A percentile compares a stretch with the other conserved stretches of the same genome.
Evolutionary conservation across 2,888 invertebrate species (phyloP).

Genomic region (Trisateles emortualis): DNA sequence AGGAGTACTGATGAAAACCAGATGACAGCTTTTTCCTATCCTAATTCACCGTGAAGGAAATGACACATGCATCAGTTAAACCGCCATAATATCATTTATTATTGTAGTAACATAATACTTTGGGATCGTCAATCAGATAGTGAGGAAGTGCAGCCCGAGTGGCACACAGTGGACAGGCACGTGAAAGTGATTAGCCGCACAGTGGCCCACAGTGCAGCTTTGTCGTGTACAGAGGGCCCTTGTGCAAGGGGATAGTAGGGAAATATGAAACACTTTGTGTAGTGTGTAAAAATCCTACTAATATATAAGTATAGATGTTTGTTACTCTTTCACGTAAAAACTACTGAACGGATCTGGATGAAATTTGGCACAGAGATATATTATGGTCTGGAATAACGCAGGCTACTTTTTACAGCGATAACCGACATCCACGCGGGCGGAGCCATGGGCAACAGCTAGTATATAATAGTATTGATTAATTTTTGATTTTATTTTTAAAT

Average conservation of each 20-base stretch:
- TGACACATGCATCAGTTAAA: constrained; percentile 13
- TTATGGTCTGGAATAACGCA: too few species aligned
- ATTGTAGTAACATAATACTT: constrained; percentile 43
- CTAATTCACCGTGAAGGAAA: constrained; percentile 4
- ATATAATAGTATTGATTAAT: too few species aligned
- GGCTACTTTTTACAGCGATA: too few species aligned
- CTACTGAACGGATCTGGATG: too few species aligned
- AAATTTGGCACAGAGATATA: too few species aligned
- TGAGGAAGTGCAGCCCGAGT: constrained; percentile 73
- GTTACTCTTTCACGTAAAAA: too few species aligned
- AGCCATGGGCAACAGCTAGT: too few species aligned
- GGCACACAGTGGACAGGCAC: constrained; percentile 70
- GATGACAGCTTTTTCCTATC: not conserved
- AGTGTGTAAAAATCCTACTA: not conserved
- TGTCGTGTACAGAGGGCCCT: constrained; percentile 72
- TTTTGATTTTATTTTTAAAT: too few species aligned
- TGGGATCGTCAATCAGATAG: constrained; percentile 46
- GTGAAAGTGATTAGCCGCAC: constrained; percentile 83
- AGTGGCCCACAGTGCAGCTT: constrained; percentile 69
- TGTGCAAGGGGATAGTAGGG: constrained; percentile 57
- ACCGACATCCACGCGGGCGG: too few species aligned
- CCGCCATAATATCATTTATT: constrained; percentile 28
- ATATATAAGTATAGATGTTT: too few species aligned
- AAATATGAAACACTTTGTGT: not conserved
- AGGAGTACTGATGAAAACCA: not conserved